These are phyloP conservation scores for Doryteuthis pealeii DNA, from an alignment of 1,140 invertebrate species.

Conservation along the genomic window DNA sequence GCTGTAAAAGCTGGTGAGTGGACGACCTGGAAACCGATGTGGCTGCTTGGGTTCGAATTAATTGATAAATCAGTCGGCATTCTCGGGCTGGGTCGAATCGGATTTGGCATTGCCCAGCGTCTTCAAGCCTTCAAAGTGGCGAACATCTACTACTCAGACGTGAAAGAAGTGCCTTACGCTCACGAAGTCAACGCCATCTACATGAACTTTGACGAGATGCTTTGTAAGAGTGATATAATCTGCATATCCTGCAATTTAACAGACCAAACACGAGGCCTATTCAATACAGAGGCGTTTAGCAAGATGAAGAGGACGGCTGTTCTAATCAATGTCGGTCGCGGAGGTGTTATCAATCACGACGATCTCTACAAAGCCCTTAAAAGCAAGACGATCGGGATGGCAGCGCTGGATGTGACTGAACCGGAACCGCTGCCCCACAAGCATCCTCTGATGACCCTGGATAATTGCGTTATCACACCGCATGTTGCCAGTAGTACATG, in stretches of 20 bases:
- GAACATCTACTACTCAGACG: slow-evolving; percentile 73
- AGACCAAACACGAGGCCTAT: slow-evolving; percentile 34
- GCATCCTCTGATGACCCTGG: slow-evolving; percentile 73
- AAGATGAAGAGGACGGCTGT: slow-evolving; percentile 55
- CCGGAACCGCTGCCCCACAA: slow-evolving; percentile 84
- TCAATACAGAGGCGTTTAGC: slow-evolving; percentile 39
- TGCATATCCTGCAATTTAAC: slow-evolving; percentile 55
- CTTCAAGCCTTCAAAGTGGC: slow-evolving; percentile 71
- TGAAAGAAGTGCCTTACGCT: slow-evolving; percentile 65
- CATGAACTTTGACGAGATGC: slow-evolving; percentile 63
- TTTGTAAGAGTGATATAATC: slow-evolving; percentile 51
- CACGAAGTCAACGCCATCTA: slow-evolving; percentile 69
- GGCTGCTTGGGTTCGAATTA: slow-evolving; percentile 84
- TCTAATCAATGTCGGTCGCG: slow-evolving; percentile 40
- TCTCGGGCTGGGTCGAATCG: slow-evolving; percentile 78
- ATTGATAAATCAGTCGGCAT: slow-evolving; percentile 80
- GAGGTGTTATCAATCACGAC: slow-evolving; percentile 37
- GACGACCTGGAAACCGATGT: slow-evolving; percentile 78
- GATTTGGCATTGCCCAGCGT: slow-evolving; percentile 67
- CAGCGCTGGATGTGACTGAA: slow-evolving; percentile 86
- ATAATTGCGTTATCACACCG: slow-evolving; percentile 83
- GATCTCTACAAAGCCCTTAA: slow-evolving; percentile 67
- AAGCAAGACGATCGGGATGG: slow-evolving; percentile 72
- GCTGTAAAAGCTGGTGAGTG: slow-evolving; percentile 48
- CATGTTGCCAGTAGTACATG: slow-evolving; percentile 87